Base-by-base conservation (phyloP, 2,113 vertebrate genomes). In the Rhabdornis inornatus region DNA sequence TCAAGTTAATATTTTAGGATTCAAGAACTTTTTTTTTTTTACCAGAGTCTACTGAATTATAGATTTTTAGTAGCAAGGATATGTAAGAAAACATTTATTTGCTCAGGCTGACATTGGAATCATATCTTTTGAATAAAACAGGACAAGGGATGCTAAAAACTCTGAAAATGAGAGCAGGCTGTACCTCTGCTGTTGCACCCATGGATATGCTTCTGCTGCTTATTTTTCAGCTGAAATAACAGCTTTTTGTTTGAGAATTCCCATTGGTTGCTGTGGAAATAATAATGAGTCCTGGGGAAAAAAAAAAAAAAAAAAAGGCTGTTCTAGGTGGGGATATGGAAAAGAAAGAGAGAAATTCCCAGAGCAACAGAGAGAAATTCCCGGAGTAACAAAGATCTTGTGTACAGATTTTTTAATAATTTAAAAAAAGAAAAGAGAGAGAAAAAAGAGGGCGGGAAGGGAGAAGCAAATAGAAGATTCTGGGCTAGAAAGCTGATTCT, bases 231-330 rank as follows among this genome's bases (percentile, higher is more conserved):
- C 60, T 71, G 31, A 86, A 94, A 83, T 61, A 87, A 68, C 28
- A 59, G 55, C 2, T 5, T 3, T 56, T 57, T 71, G 24, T 75
- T 94, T 87, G 30, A 94, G 75, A 84, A 80, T 71, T n/a, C 30
- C 35, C 31, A 25, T 35, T 90, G 74, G 81, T 81, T 94, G 33
- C 59, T 94, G 89, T 79, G 45, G 75, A 88, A 92, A 93, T 92
- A 91, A 94, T 92, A 87, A 89, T n/a, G 42, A 89, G 37, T 78
- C 40, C 50, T 20, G 35, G 28, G 5, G 2, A 15, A 49, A 63
- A 39, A 40, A 42, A 39, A 69, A 74, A 47, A 7, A 40, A 60
- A 9, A 66, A 65, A 53, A 77, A 47, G 2, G 15, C 6, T 65
- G 4, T 69, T 85, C 35, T 59, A 70, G n/a, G 27, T 76, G 17